Base-by-base conservation (phyloP, 2,888 invertebrate genomes). In the Apoderus coryli region DNA sequence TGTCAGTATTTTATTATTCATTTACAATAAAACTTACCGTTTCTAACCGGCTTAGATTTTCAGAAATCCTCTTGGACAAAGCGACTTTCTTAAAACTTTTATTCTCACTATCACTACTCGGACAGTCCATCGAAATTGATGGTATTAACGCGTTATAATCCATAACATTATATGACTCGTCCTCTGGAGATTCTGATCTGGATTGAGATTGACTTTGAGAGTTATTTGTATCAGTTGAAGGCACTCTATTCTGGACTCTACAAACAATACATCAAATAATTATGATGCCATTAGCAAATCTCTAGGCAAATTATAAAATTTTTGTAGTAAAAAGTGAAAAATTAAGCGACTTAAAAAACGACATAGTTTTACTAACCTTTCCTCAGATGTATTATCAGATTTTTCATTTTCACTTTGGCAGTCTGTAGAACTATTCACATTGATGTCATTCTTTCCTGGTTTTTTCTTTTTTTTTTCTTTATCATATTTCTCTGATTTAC, bases 91-190 rank as follows among this genome's bases (percentile, higher is more conserved):
- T 33, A 25, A 37, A 38, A 11, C 27, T 27, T 16, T 47, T 49
- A n/a, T 42, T 44, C 41, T 59, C 57, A 4, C 38, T 43, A 35
- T 57, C 57, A 19, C 46, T n/a, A n/a, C n/a, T 44, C 4, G 44
- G 40, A 24, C 40, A 44, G 7, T 46, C 46, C 47, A 58, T 51
- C 1, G 54, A 54, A 19, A 57, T 55, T 6, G 52, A 52, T 3
- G 57, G 58, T 32, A 59, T 56, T 19, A 59, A 44, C 3, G 53
- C 54, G 27, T 54, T 52, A 36, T 58, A 59, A 39, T 59, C 59
- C 6, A 58, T 48, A 2, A 49, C 44, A 25, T 36, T 37, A 23
- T 42, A 45, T 35, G 40, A 35, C n/a, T 53, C 55, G 30, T 57
- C 57, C 4, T 47, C 50, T 2, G 58, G 57, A 14, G 55, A 55